Conservation (phyloP, 2,888 invertebrate species). For the Anarsia innoxiella region DNA sequence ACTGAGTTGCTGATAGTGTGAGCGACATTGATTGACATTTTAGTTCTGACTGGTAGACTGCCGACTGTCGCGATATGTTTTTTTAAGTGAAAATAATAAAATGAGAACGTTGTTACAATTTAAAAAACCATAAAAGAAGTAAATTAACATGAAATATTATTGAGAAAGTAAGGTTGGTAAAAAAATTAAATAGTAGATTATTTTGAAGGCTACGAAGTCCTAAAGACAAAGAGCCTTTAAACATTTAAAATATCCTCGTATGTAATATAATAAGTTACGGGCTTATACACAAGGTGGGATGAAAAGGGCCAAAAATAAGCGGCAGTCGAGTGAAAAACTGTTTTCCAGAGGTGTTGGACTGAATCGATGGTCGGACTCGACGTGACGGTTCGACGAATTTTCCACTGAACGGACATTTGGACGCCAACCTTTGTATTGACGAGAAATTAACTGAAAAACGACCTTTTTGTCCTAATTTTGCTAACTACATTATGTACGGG, state of each 20-base stretch:
- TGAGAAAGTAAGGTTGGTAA: too few relatives aligned
- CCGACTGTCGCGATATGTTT: background rate
- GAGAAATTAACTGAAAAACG: slow-evolving; percentile 63
- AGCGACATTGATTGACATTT: slow-evolving; percentile 51
- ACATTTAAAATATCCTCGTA: slow-evolving; percentile 4
- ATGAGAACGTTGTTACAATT: too few relatives aligned
- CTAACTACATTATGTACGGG: slow-evolving; percentile 46
- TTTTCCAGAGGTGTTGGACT: slow-evolving; percentile 72
- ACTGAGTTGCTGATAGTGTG: slow-evolving; percentile 38
- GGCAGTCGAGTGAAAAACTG: slow-evolving; percentile 64
- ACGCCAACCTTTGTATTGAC: slow-evolving; percentile 65
- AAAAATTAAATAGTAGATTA: too few relatives aligned
- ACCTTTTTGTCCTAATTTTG: slow-evolving; percentile 60
- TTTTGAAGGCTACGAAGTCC: too few relatives aligned
- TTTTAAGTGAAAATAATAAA: background rate
- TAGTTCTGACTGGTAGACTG: slow-evolving; percentile 25
- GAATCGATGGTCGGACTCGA: slow-evolving; percentile 63
- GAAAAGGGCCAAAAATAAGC: slow-evolving; percentile 72
- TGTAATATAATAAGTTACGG: too few relatives aligned
- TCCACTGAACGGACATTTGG: slow-evolving; percentile 68
- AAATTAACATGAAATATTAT: too few relatives aligned
- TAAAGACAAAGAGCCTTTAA: background rate
- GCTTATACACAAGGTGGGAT: slow-evolving; percentile 60
- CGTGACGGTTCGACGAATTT: slow-evolving; percentile 71
- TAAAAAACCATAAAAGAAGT: too few relatives aligned